Conservation (phyloP, 2,797 vertebrate genomes). For the Myotis daubentonii region DNA sequence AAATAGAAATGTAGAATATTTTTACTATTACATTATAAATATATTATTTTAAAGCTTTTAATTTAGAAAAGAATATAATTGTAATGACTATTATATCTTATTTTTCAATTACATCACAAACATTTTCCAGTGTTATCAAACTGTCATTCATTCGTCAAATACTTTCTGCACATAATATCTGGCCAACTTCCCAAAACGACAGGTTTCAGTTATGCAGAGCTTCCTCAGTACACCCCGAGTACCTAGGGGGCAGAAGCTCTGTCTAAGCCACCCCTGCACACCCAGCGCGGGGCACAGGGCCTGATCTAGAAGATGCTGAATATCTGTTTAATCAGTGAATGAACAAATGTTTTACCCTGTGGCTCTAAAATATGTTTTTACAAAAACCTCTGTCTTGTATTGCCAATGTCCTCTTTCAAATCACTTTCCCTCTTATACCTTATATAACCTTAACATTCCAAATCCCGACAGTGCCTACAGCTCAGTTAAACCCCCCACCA, state of each 20-base stretch:
- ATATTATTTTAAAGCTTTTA: conserved; percentile 7
- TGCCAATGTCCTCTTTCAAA: conserved; percentile 32
- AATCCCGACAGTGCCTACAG: neutral
- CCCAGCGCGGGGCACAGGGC: neutral
- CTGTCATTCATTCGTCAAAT: neutral
- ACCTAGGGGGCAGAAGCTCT: neutral
- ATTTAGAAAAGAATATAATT: neutral
- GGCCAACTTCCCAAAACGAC: neutral
- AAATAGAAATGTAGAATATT: conserved; percentile 29
- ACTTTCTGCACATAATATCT: neutral
- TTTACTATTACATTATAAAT: conserved; percentile 39
- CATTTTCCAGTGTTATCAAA: conserved; percentile 12
- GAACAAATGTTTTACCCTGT: neutral
- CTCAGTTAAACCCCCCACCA: neutral
- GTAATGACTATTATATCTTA: neutral
- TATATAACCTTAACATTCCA: neutral
- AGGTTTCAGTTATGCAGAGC: neutral
- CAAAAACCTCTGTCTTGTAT: conserved; percentile 19
- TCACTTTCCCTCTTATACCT: neutral
- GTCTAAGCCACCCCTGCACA: neutral
- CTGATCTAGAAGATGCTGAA: neutral
- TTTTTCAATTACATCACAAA: conserved; percentile 26
- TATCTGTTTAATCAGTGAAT: neutral
- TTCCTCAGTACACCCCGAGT: neutral
- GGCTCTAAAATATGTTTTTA: conserved; percentile 6